phyloP scores from a whole-genome alignment of 1,140 invertebrate genomes.

The Yoshiicerus persimilis region DNA sequence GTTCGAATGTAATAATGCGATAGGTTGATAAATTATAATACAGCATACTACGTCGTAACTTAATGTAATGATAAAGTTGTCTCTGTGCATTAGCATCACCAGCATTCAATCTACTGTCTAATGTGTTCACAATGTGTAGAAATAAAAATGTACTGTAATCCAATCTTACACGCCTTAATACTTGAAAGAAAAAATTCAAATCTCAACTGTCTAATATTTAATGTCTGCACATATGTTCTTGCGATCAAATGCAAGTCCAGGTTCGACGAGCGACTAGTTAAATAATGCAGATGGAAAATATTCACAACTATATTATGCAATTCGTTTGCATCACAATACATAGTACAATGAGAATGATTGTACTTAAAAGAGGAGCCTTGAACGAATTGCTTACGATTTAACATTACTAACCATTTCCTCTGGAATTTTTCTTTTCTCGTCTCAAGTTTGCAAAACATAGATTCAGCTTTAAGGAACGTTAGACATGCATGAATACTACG shows the following conservation, averaged over 20 bases:
- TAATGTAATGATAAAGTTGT: not conserved
- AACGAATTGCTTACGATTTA: not conserved
- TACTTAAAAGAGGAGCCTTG: not conserved
- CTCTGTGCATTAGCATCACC: not conserved
- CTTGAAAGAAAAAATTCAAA: not conserved
- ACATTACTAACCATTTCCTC: not conserved
- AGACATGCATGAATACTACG: not conserved
- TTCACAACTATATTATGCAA: not conserved
- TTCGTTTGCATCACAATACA: not conserved
- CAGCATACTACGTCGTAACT: too few species aligned
- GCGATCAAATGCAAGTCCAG: not conserved
- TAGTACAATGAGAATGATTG: not conserved
- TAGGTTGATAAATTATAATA: too few species aligned
- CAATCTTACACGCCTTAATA: not conserved
- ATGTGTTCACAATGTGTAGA: not conserved
- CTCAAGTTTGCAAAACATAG: not conserved
- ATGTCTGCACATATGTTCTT: not conserved
- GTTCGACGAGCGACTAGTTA: too few species aligned
- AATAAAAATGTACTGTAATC: not conserved
- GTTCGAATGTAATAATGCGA: not conserved
- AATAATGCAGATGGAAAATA: too few species aligned
- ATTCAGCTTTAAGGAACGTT: not conserved
- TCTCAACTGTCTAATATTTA: not conserved
- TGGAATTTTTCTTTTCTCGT: not conserved
- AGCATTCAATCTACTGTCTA: not conserved